Evolutionary conservation across 1,140 invertebrate genomes (phyloP).

Genomic region (Monochamus saltuarius): DNA sequence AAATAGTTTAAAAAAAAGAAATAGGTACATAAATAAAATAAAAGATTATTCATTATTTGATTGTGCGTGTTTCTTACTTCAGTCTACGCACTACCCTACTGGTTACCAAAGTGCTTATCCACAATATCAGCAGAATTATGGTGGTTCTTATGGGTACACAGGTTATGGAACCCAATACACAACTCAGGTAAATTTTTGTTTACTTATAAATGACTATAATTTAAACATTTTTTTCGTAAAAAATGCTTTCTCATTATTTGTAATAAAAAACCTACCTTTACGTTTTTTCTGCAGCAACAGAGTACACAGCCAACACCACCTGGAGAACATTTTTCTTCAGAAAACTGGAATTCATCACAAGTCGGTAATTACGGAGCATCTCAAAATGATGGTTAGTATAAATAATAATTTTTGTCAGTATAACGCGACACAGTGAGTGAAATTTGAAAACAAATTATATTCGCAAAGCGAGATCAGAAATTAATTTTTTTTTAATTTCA

Average conservation of each 20-base stretch:
- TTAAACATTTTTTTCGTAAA: too few species aligned
- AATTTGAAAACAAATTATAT: too few species aligned
- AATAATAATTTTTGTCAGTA: not conserved
- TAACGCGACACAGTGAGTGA: too few species aligned
- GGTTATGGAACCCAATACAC: slow-evolving; percentile 14
- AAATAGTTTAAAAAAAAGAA: too few species aligned
- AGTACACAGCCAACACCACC: slow-evolving; percentile 4
- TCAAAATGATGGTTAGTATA: slow-evolving; percentile 15
- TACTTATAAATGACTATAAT: too few species aligned
- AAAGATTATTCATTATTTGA: too few species aligned
- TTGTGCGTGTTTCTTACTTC: slow-evolving; percentile 1
- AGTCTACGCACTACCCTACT: slow-evolving; percentile 34
- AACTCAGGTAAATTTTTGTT: slow-evolving; percentile 17
- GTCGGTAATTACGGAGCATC: not conserved
- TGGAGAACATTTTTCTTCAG: slow-evolving; percentile 8
- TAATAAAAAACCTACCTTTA: too few species aligned
- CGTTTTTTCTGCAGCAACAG: too few species aligned
- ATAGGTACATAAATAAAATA: too few species aligned
- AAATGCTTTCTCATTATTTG: too few species aligned
- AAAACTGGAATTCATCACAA: not conserved
- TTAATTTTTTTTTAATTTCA: too few species aligned
- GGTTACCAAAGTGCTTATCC: slow-evolving; percentile 32
- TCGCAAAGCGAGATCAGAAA: too few species aligned
- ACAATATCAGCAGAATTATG: slow-evolving; percentile 33
- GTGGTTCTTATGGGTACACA: slow-evolving; percentile 19